phyloP scores from a whole-genome alignment of 2,113 vertebrate genomes.

The Podarcis cretensis region DNA sequence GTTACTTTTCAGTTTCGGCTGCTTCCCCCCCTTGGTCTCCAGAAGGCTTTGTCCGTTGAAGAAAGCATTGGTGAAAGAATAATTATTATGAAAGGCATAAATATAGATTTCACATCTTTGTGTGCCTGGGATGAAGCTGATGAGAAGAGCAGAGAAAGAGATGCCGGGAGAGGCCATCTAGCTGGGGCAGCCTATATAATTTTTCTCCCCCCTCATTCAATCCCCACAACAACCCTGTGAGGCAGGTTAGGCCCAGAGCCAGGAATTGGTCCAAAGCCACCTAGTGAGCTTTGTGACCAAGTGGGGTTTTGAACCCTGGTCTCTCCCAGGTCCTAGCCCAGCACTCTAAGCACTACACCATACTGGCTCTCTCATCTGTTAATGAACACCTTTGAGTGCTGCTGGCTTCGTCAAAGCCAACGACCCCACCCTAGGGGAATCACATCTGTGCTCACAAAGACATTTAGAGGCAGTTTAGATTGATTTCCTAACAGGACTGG shows the following conservation, averaged over 20 bases:
- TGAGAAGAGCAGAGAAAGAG: slow-evolving; percentile 68
- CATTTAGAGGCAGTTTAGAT: too few relatives aligned
- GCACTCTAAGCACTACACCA: not conserved
- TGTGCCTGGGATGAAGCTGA: slow-evolving; percentile 49
- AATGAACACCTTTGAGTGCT: not conserved
- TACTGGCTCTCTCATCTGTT: not conserved
- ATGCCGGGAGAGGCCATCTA: not conserved
- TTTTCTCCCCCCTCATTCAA: not conserved
- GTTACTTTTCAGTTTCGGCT: slow-evolving; percentile 78
- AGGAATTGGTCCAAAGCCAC: too few relatives aligned
- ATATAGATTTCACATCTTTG: slow-evolving; percentile 73
- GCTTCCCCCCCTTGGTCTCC: slow-evolving; percentile 76
- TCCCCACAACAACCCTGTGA: too few relatives aligned
- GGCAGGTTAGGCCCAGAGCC: not conserved
- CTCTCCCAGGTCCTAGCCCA: not conserved
- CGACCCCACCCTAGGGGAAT: too few relatives aligned
- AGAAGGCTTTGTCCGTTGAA: slow-evolving; percentile 74
- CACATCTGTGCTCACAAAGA: too few relatives aligned
- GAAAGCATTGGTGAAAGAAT: slow-evolving; percentile 82
- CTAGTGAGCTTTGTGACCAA: too few relatives aligned
- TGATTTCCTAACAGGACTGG: too few relatives aligned
- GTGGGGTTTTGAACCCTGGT: too few relatives aligned
- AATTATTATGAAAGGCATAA: slow-evolving; percentile 80
- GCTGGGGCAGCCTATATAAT: not conserved
- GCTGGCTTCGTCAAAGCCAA: too few relatives aligned